These are phyloP conservation scores for Salvelinus sp. DNA, from an alignment of 2,113 vertebrate genomes.

Conservation along the genomic window DNA sequence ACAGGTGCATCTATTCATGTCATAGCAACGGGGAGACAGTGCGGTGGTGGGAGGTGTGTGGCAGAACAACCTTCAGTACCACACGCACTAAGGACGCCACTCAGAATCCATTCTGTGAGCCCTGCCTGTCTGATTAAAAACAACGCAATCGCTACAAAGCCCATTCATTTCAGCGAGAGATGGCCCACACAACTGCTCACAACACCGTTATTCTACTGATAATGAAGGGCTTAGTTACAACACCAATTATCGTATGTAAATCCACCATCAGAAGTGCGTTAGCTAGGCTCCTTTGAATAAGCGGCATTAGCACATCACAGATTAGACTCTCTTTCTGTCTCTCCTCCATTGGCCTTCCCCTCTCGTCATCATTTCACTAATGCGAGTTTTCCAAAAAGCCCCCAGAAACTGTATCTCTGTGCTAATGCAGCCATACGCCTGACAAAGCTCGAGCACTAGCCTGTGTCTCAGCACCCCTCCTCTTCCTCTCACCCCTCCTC, in stretches of 20 bases:
- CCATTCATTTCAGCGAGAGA: conserved; percentile 5
- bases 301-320: conserved; percentile 44
- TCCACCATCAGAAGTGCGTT: conserved; percentile 44
- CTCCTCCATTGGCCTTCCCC: neutral
- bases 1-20: conserved; percentile 47
- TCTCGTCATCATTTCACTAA: conserved; percentile 39
- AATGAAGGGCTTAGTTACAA: conserved; percentile 57
- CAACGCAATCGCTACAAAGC: conserved; percentile 36
- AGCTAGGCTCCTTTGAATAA: conserved; percentile 54
- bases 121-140: conserved; percentile 28
- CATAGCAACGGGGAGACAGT: conserved; percentile 52
- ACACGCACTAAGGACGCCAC: conserved; percentile 38
- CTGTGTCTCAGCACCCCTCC: conserved; percentile 4
- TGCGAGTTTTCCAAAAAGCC: conserved; percentile 43
- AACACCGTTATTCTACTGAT: conserved; percentile 47
- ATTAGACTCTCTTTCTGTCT: conserved; percentile 23
- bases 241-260: conserved; percentile 68
- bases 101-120: conserved; percentile 22
- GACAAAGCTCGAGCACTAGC: conserved; percentile 31
- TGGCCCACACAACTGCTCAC: conserved; percentile 38
- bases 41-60: conserved; percentile 23
- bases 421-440: conserved; percentile 18
- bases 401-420: conserved; percentile 32
- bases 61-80: conserved; percentile 35
- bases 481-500: neutral